Base-by-base conservation (phyloP, 2,888 invertebrate genomes). In the Agrotis clavis region DNA sequence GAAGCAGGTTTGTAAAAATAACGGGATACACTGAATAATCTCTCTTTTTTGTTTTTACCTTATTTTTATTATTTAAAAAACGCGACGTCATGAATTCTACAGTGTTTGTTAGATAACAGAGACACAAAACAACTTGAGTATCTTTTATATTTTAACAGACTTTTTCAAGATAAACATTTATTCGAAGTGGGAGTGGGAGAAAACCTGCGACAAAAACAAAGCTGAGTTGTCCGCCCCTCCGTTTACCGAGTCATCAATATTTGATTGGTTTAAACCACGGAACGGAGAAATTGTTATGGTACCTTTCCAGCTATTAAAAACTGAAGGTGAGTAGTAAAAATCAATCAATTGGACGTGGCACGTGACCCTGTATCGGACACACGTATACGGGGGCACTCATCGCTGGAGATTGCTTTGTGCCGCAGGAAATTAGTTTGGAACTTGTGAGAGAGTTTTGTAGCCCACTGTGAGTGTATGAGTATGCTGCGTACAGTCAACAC, bases 391-490 rank as follows among this genome's bases (percentile, higher is more conserved):
- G 70, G 35, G 88, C 89, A 90, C 89, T 92, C 90, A 92, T 90
- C 88, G 87, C 85, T 83, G 87, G 82, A 91, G 92, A 95, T 95
- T 93, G 94, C 94, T 94, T 94, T 94, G 93, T 93, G 91, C 92
- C 90, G 75, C 93, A 94, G 94, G 95, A 95, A 95, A 95, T 95
- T 94, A 94, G 94, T 95, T 95, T 93, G 86, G 86, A 92, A 93
- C 91, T 94, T 89, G 91, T 81, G 86, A 92, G 81, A 85, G 89
- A 89, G 87, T 90, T 89, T 81, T 72, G 82, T 86, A 73, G 79
- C 79, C 65, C 75, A 67, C 80, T 77, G 74, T 61, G 35, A 25
- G 69, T 19, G 56, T 60, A 18, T 41, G 16, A 45, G 30, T 61
- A 77, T 21, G 18, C 73, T 48, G 41, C 13, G 6, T 25, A 21